These are phyloP conservation scores for Nephotettix cincticeps DNA, from an alignment of 1,140 invertebrate species.

Conservation along the genomic window DNA sequence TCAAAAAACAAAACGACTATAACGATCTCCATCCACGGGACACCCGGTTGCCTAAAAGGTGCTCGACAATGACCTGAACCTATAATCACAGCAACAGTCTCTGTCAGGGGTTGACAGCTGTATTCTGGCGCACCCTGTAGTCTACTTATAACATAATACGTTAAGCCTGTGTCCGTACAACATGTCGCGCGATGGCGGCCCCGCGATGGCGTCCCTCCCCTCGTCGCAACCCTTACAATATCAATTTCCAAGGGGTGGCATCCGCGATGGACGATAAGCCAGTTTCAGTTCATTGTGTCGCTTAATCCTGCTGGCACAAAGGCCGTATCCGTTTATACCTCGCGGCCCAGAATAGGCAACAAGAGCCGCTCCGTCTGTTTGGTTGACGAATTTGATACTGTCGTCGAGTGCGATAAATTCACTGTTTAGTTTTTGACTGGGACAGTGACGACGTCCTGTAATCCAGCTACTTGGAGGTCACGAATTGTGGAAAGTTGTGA, in stretches of 20 bases:
- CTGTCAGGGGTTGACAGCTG: too few relatives aligned
- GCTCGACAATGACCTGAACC: too few relatives aligned
- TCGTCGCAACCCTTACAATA: conserved; percentile 10
- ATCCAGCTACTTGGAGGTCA: too few relatives aligned
- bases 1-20: too few relatives aligned
- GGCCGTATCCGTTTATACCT: neutral
- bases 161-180: conserved; percentile 12
- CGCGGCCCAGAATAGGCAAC: neutral
- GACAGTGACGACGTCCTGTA: too few relatives aligned
- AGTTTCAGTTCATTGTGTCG: conserved; percentile 4
- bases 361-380: neutral
- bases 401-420: too few relatives aligned
- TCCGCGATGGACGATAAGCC: neutral
- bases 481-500: too few relatives aligned
- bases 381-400: too few relatives aligned
- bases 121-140: neutral
- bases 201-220: neutral
- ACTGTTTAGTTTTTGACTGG: too few relatives aligned
- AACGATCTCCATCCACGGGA: too few relatives aligned
- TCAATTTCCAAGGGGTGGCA: conserved; percentile 13
- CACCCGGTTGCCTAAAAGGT: too few relatives aligned
- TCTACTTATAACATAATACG: conserved; percentile 15
- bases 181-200: neutral
- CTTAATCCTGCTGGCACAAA: neutral
- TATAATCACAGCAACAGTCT: too few relatives aligned